A percentile compares a stretch with the other conserved stretches of the same genome.
phyloP scores from a whole-genome alignment of 2,888 invertebrate genomes.

The Dicranocentrus wangi region DNA sequence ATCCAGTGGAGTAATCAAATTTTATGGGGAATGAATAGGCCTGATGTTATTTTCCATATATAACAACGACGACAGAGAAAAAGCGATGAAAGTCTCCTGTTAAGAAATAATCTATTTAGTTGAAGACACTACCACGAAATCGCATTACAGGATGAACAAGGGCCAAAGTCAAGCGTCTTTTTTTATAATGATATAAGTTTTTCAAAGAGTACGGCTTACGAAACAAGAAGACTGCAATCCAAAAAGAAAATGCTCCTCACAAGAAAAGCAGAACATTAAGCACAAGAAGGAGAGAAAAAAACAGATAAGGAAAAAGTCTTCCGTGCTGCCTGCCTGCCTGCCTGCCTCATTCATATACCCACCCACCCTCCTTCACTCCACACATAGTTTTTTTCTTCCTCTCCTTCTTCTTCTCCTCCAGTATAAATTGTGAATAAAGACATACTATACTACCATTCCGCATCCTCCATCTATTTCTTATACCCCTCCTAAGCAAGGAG shows the following conservation, averaged over 20 bases:
- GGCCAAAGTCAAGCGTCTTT: slow-evolving; percentile 50
- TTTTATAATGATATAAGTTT: slow-evolving; percentile 51
- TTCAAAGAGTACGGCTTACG: slow-evolving; percentile 24
- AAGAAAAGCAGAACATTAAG: slow-evolving; percentile 39
- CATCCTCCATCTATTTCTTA: too few species aligned
- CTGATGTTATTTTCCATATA: slow-evolving; percentile 24
- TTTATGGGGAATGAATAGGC: slow-evolving; percentile 43
- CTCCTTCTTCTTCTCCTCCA: too few species aligned
- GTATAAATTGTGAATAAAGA: not conserved
- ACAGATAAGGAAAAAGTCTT: slow-evolving; percentile 35
- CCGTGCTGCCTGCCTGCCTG: slow-evolving; percentile 14
- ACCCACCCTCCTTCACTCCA: too few species aligned
- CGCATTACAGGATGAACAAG: slow-evolving; percentile 58
- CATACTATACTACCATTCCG: not conserved
- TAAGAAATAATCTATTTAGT: slow-evolving; percentile 61
- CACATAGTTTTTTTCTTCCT: slow-evolving; percentile 8
- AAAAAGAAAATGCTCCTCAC: slow-evolving; percentile 1
- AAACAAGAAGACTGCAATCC: not conserved
- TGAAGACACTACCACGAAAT: slow-evolving; percentile 59
- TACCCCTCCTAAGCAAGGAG: too few species aligned
- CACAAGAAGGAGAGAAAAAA: slow-evolving; percentile 6
- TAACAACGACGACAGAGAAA: slow-evolving; percentile 24
- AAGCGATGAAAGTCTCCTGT: slow-evolving; percentile 46
- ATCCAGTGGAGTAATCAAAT: slow-evolving; percentile 51
- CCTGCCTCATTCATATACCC: too few species aligned